These are phyloP conservation scores for Nasalis larvatus DNA, from an alignment of 2,113 vertebrate species.

Conservation along the genomic window DNA sequence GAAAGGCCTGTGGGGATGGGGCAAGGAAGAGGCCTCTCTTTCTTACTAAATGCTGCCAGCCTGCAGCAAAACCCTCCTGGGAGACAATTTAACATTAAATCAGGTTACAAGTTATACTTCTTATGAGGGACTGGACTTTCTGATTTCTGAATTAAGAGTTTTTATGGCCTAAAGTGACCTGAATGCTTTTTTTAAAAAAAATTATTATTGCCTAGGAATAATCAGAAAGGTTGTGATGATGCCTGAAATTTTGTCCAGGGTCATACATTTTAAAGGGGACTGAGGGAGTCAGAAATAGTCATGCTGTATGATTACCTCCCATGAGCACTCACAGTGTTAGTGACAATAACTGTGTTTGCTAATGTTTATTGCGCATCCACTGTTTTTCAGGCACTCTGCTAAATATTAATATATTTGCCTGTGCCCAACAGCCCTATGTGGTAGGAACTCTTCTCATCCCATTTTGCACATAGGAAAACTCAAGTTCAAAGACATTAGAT, in stretches of 20 bases:
- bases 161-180: not conserved
- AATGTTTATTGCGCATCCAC: not conserved
- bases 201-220: not conserved
- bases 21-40: not conserved
- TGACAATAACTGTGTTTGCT: not conserved
- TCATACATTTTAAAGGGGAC: too few relatives aligned
- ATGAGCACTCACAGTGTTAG: not conserved
- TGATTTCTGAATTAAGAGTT: constrained; percentile 15
- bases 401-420: not conserved
- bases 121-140: not conserved
- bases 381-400: not conserved
- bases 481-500: not conserved
- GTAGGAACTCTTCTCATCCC: not conserved
- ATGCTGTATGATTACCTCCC: not conserved
- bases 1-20: not conserved
- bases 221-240: not conserved
- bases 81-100: not conserved
- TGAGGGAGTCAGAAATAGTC: not conserved
- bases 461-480: not conserved
- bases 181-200: not conserved
- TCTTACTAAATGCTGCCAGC: not conserved
- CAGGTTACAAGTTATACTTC: not conserved
- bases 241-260: not conserved
- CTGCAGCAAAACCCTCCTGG: not conserved
- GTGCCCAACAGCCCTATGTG: too few relatives aligned